Base-by-base conservation (phyloP, 2,888 invertebrate species). In the Acanthacorydalis orientalis region DNA sequence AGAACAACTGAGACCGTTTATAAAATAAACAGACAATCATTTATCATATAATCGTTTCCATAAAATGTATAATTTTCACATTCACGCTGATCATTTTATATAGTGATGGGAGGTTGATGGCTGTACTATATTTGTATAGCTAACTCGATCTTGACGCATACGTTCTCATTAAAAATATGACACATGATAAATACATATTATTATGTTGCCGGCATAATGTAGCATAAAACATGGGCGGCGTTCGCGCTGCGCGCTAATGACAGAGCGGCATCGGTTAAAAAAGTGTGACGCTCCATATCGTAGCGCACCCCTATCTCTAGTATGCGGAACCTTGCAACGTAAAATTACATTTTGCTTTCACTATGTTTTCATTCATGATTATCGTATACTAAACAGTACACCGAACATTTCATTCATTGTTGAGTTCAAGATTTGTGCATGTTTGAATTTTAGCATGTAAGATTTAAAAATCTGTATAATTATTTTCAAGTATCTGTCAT, bases 21-120 rank as follows among this genome's bases (percentile, higher is more conserved):
- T 23, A 23, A 23, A 23, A 23, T 23, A 23, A 23, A 23, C 23
- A 23, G 23, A 23, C 23, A 23, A 23, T 23, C 23, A 23, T 23
- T 23, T 23, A 23, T 23, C 23, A 23, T 23, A 6, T 23, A 43
- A 14, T 41, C 35, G 34, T 46, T 46, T 46, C 31, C 40, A 40
- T 46, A 46, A 46, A 46, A 46, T 46, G 39, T 46, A 46, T 46
- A 46, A 46, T 46, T 46, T 46, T 46, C 46, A 46, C 46, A 40
- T 46, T 46, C 46, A 46, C 46, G 46, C 46, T 46, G 40, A 46
- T 46, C 46, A 23, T 23, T 23, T 23, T 23, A 23, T 23, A 23
- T 23, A 23, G 23, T 23, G 23, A 23, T 23, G 23, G 23, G 23
- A 23, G 23, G 23, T 40, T 31, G 40, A 32, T 16, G 46, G 46